phyloP scores from a whole-genome alignment of 2,797 vertebrate species.

The Sebastes cheni region DNA sequence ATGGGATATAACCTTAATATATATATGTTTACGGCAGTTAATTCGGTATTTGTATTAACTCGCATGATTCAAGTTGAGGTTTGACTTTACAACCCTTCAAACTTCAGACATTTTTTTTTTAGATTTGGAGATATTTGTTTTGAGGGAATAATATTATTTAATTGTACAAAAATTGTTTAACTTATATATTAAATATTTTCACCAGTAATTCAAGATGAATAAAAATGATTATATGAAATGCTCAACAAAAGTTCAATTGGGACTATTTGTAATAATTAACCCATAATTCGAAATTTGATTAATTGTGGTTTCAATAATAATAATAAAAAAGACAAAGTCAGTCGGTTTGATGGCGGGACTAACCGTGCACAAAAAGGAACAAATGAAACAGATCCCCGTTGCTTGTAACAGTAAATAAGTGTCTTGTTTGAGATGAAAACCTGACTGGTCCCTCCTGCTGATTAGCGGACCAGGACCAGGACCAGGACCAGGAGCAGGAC shows the following conservation, averaged over 20 bases:
- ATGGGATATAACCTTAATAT: background rate
- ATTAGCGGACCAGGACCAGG: conserved; percentile 67
- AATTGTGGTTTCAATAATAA: background rate
- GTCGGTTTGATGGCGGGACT: background rate
- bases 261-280: background rate
- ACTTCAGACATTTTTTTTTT: background rate
- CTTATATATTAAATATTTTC: background rate
- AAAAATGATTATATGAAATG: background rate
- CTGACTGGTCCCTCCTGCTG: conserved; percentile 87
- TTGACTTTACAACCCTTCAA: background rate
- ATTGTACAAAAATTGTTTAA: background rate
- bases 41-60: background rate
- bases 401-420: conserved; percentile 32
- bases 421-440: conserved; percentile 60
- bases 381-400: background rate
- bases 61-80: background rate
- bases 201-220: background rate
- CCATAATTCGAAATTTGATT: background rate
- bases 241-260: background rate
- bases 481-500: too few species aligned
- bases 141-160: background rate
- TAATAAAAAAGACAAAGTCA: background rate
- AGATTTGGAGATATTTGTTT: background rate
- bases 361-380: background rate
- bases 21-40: background rate